Base-by-base conservation (phyloP, 1,140 invertebrate species). In the Cyphomyrmex costatus region DNA sequence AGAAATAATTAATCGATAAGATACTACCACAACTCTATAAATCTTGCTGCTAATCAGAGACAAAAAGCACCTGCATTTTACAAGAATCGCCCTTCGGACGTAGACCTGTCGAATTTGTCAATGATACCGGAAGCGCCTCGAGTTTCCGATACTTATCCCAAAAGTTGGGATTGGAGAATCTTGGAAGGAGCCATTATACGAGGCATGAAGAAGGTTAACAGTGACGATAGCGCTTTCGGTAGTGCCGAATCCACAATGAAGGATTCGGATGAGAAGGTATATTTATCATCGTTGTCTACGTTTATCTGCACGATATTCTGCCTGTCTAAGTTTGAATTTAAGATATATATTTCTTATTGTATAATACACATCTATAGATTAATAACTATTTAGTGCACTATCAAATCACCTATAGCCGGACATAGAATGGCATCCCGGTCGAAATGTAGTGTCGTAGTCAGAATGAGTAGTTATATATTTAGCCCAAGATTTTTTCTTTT, bases 61-160 rank as follows among this genome's bases (percentile, higher is more conserved):
- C 97, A 97, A 93, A 98, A 97, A 95, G 97, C 97, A 7, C 96
- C 98, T 1, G 96, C 96, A 4, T 98, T 97, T 93, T 98, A 98
- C 91, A 96, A 96, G 90, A 97, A 96, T 85, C 97, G 98, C 90
- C 96, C 96, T 2, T 96, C 96, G 66, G 98, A 98, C 93, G 95
- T 98, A 21, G 97, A 98, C 86, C 95, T 96, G 71, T 96, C 96
- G 76, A 93, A 96, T 51, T 94, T 98, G n/a, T 95, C 96, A 68
- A 95, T 96, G 53, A 94, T 98, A 86, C 98, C 98, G 7, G 97
- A 98, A 61, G 97, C 97, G 42, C 98, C 98, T 10, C 95, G 98
- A 88, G 96, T 97, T 30, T 96, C 97, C 1, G 96, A 96, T 49
- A 96, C 96, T 12, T 97, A 96, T 89, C 97, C 97, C 19, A 93